A percentile compares a stretch with the other conserved stretches of the same genome.
Conservation (phyloP, 2,797 vertebrate species). For the Chelidonichthys spinosus region DNA sequence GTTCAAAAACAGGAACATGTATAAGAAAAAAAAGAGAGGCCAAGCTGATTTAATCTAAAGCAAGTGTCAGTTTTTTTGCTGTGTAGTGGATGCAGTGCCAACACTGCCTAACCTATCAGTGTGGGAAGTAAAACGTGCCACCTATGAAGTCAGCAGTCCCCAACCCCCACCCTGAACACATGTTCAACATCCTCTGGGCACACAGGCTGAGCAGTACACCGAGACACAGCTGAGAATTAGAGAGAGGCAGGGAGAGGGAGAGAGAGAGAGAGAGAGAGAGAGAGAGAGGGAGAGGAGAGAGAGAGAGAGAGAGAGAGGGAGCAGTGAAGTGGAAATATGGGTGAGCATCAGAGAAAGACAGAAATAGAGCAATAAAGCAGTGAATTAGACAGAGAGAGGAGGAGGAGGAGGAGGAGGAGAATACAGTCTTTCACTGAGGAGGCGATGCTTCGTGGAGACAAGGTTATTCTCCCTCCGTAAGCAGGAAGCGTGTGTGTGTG, state of each 20-base stretch:
- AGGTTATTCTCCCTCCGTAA: conserved; percentile 17
- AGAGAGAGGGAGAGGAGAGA: conserved; percentile 31
- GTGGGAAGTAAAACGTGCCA: conserved; percentile 67
- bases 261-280: conserved; percentile 55
- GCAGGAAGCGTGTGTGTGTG: conserved; percentile 17
- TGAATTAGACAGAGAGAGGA: conserved; percentile 61
- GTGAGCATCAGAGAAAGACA: conserved; percentile 77
- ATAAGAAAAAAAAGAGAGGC: conserved; percentile 15
- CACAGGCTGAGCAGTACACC: conserved; percentile 59
- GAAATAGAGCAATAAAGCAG: conserved; percentile 81
- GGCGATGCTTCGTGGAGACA: conserved; percentile 45
- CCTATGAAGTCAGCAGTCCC: conserved; percentile 77
- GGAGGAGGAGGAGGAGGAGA: conserved; percentile 37
- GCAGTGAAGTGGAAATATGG: conserved; percentile 77
- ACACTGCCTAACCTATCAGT: conserved; percentile 56
- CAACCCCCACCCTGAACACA: conserved; percentile 80
- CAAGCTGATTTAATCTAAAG: conserved; percentile 28
- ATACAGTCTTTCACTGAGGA: conserved; percentile 23
- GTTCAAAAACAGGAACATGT: conserved; percentile 23
- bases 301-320: conserved; percentile 54
- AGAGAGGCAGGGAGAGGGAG: conserved; percentile 46
- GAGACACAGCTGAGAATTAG: conserved; percentile 72
- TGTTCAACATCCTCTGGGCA: conserved; percentile 80
- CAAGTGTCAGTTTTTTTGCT: conserved; percentile 7
- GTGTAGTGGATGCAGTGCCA: conserved; percentile 21